Evolutionary conservation across 2,113 vertebrate species (phyloP).

Genomic region (Corydoras maculifer): DNA sequence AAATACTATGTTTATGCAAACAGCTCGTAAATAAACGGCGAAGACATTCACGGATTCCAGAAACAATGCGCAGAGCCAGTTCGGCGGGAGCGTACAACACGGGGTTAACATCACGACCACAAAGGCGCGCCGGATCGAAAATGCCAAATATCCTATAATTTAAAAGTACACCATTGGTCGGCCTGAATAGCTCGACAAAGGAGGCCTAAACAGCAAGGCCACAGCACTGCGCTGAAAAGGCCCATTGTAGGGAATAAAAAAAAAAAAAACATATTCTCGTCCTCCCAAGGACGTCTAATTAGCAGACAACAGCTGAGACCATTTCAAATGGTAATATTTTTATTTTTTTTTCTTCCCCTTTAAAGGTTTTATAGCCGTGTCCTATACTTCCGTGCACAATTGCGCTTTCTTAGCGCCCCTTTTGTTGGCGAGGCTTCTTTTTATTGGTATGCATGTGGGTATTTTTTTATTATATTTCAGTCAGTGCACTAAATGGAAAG

Average conservation of each 20-base stretch:
- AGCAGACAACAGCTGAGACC: constrained; percentile 77
- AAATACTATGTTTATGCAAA: no score
- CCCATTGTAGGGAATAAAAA: constrained; percentile 61
- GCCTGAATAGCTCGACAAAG: constrained; percentile 62
- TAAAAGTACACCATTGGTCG: constrained; percentile 53
- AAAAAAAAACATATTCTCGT: constrained; percentile 48
- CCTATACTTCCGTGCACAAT: constrained; percentile 55
- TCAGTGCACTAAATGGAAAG: constrained; percentile 42
- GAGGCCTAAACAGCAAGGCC: constrained; percentile 63
- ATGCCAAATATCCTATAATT: constrained; percentile 50
- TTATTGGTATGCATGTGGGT: constrained; percentile 57
- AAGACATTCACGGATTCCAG: no score
- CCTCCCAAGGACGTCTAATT: constrained; percentile 76
- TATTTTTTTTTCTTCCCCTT: constrained; percentile 36
- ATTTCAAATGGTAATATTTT: constrained; percentile 69
- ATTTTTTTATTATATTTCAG: constrained; percentile 47
- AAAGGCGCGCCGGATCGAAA: constrained; percentile 54
- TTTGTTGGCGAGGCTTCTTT: constrained; percentile 54
- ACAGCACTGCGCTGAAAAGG: constrained; percentile 64
- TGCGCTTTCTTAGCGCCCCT: constrained; percentile 42
- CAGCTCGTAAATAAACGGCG: no score
- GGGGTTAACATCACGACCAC: constrained; percentile 53
- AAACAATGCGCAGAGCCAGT: no score
- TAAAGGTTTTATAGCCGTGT: constrained; percentile 62
- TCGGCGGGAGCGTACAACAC: constrained; percentile 35